Conservation (phyloP, 1,140 invertebrate species). For the Frieseomelitta varia region DNA sequence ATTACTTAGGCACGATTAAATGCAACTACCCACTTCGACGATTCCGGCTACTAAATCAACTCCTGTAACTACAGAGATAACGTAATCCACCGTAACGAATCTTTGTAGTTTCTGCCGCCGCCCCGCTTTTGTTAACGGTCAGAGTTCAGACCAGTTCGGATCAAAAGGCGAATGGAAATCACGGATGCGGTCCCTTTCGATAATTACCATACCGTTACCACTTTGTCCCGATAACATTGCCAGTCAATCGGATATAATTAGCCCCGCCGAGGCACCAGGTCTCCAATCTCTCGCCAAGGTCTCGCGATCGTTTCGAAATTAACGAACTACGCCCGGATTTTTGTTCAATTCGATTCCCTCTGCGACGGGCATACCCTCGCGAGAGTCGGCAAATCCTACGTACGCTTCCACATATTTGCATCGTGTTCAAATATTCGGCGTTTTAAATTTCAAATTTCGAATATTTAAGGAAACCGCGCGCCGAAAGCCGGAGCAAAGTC, state of each 20-base stretch:
- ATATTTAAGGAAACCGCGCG: too few relatives aligned
- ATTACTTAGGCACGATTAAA: constrained; percentile 47
- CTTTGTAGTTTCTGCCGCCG: constrained; percentile 16
- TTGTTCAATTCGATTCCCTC: too few relatives aligned
- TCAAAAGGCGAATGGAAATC: constrained; percentile 33
- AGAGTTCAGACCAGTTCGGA: constrained; percentile 20
- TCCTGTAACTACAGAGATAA: constrained; percentile 50
- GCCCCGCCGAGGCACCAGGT: background rate
- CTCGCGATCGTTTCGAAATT: background rate
- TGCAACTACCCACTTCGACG: constrained; percentile 39
- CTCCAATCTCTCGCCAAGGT: too few relatives aligned
- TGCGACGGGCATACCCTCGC: too few relatives aligned
- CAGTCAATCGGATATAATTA: background rate
- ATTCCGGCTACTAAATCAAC: constrained; percentile 59
- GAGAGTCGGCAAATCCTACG: too few relatives aligned
- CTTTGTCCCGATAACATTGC: background rate
- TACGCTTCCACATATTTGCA: too few relatives aligned
- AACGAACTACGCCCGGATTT: too few relatives aligned
- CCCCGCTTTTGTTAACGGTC: constrained; percentile 47
- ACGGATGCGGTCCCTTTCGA: background rate
- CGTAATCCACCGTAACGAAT: constrained; percentile 50
- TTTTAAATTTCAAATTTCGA: too few relatives aligned
- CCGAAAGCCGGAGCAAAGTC: too few relatives aligned
- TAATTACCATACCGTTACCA: constrained; percentile 12
- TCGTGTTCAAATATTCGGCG: too few relatives aligned